Base-by-base conservation (phyloP, 2,797 vertebrate genomes). In the Pampus argenteus region DNA sequence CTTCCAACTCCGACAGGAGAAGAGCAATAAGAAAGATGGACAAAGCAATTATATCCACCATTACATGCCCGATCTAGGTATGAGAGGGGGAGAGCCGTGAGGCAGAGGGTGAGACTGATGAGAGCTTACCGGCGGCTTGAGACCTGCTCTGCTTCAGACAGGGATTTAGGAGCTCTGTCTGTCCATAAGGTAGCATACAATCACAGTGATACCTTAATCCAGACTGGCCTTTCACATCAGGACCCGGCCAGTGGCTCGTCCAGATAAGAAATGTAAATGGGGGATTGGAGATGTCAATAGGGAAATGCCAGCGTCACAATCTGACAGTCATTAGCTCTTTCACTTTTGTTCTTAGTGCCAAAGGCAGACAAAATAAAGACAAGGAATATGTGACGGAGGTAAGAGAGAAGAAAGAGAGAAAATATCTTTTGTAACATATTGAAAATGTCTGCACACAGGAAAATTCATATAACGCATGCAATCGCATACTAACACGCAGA, bases 181-280 rank as follows among this genome's bases (percentile, higher is more conserved):
- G 71, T 89, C 87, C 78, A 62, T 76, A 63, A 88, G 78, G 88
- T 72, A 83, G 74, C 80, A 74, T 66, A 65, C 82, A 77, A 86
- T 88, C 78, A 73, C 74, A 52, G 31, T 94, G 92, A 95, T 87
- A 92, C 91, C 88, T 93, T 95, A 94, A 95, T 95, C 93, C 94
- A 52, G 70, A 81, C 76, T 94, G 92, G 88, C 93, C 93, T 95
- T 95, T 87, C 79, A 75, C 76, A 78, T 29, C 31, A 57, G 75
- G 71, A 76, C 75, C 71, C 61, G 17, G 88, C 56, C 66, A 55
- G 65, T 49, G 74, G 81, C 71, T 63, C 51, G 80, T 81, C 84
- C 79, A 86, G 79, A 91, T 89, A 89, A 79, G 71, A 89, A 89
- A 93, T 92, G 88, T 86, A 92, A 93, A 91, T 91, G 78, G 47